A percentile compares a stretch with the other conserved stretches of the same genome.
Conservation (phyloP, 2,888 invertebrate species). For the Epinotia bilunana region DNA sequence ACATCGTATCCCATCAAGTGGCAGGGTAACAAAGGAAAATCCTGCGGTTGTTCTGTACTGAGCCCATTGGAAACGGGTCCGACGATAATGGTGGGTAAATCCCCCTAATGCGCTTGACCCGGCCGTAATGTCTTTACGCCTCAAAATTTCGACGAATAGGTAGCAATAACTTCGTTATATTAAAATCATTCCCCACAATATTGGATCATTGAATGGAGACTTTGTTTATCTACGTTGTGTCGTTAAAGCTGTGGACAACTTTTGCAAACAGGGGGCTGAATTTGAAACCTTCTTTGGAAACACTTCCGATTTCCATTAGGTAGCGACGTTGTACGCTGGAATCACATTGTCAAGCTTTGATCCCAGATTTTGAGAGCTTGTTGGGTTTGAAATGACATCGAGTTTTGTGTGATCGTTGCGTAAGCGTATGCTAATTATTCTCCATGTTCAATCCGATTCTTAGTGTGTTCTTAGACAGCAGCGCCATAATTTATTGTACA, state of each 20-base stretch:
- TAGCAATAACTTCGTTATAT: slow-evolving; percentile 36
- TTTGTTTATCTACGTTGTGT: not conserved
- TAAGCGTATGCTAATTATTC: not conserved
- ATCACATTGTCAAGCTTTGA: no score
- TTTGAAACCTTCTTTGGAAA: not conserved
- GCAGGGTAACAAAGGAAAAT: slow-evolving; percentile 44
- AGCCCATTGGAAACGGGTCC: slow-evolving; percentile 44
- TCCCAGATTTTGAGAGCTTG: no score
- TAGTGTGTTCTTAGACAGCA: no score
- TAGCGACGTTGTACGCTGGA: no score
- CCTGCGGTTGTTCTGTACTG: slow-evolving; percentile 42
- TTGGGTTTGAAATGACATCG: no score
- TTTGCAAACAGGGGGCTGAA: not conserved
- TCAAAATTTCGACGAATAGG: slow-evolving; percentile 43
- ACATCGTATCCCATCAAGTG: slow-evolving; percentile 32
- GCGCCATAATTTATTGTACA: no score
- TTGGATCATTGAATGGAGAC: not conserved
- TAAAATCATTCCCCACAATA: slow-evolving; percentile 30
- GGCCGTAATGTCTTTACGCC: slow-evolving; percentile 43
- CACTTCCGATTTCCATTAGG: not conserved
- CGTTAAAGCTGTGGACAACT: not conserved
- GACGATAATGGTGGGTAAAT: slow-evolving; percentile 44
- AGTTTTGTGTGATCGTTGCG: no score
- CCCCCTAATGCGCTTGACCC: slow-evolving; percentile 45
- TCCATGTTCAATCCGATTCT: not conserved